Evolutionary conservation across 2,797 vertebrate genomes (phyloP).

Genomic region (Sebastes taczanowskii): DNA sequence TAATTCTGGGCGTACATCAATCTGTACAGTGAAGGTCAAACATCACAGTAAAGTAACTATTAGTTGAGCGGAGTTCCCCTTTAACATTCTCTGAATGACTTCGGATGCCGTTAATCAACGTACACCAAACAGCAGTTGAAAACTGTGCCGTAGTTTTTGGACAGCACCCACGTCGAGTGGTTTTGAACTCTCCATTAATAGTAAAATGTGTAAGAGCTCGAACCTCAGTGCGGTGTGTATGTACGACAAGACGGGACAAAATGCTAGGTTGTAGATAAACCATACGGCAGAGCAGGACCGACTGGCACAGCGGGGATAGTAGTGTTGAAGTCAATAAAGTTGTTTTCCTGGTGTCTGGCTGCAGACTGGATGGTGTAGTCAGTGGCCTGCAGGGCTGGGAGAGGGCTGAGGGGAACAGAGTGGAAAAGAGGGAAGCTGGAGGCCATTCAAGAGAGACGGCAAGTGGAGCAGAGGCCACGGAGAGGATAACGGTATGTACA

Average conservation of each 20-base stretch:
- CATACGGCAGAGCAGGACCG: conserved; percentile 36
- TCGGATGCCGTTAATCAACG: neutral
- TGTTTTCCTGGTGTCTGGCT: conserved; percentile 41
- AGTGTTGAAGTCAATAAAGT: conserved; percentile 38
- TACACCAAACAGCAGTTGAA: neutral
- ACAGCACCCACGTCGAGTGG: neutral
- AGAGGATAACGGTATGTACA: neutral
- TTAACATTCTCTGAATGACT: neutral
- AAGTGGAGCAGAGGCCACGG: neutral
- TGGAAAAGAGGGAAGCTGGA: conserved; percentile 1
- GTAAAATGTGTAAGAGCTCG: conserved; percentile 18
- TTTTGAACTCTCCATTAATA: conserved; percentile 40
- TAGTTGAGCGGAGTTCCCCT: neutral
- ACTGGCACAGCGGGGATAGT: conserved; percentile 15
- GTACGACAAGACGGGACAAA: conserved; percentile 27
- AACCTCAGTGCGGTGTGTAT: conserved; percentile 9
- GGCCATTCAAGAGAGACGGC: conserved; percentile 16
- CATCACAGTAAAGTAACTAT: neutral
- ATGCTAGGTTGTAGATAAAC: conserved; percentile 54
- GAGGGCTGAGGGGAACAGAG: conserved; percentile 3
- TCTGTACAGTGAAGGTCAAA: neutral
- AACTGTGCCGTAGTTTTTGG: neutral
- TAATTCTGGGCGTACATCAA: neutral
- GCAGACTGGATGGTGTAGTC: conserved; percentile 8
- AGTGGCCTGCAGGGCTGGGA: neutral